Evolutionary conservation across 2,113 vertebrate genomes (phyloP).

Genomic region (Pandion haliaetus): DNA sequence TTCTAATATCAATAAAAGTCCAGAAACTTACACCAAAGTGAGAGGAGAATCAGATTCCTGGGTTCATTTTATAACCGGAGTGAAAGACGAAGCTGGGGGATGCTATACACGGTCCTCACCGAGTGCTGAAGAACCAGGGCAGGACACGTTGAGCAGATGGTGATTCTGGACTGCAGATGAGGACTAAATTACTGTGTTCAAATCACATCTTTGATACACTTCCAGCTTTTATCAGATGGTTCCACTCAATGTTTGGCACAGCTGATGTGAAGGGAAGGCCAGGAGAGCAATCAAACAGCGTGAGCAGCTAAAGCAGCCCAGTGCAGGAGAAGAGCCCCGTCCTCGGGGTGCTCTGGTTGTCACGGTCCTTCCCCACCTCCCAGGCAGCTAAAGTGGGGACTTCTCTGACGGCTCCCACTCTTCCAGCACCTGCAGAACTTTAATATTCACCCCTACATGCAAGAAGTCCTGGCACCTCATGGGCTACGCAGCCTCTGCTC

Average conservation of each 20-base stretch:
- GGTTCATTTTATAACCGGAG: background rate
- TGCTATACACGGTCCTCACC: background rate
- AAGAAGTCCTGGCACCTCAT: accelerated
- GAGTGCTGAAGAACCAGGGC: background rate
- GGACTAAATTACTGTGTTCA: background rate
- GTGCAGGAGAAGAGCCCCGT: background rate
- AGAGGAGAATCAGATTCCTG: background rate
- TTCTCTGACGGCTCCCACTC: background rate
- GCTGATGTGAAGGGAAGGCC: background rate
- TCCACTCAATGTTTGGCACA: constrained; percentile 55
- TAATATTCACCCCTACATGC: accelerated
- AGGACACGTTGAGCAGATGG: background rate
- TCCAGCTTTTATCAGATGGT: constrained; percentile 60
- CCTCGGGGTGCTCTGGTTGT: background rate
- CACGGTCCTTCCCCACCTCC: background rate
- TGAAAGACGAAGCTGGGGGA: background rate
- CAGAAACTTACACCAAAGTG: background rate
- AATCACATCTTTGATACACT: constrained; percentile 7
- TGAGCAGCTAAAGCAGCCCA: background rate
- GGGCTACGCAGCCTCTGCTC: background rate
- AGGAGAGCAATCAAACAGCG: background rate
- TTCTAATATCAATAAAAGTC: background rate
- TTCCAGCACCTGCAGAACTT: background rate
- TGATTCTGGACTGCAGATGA: background rate
- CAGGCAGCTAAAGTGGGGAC: background rate